These are phyloP conservation scores for Bothrops jararaca DNA, from an alignment of 2,113 vertebrate species.

Conservation along the genomic window DNA sequence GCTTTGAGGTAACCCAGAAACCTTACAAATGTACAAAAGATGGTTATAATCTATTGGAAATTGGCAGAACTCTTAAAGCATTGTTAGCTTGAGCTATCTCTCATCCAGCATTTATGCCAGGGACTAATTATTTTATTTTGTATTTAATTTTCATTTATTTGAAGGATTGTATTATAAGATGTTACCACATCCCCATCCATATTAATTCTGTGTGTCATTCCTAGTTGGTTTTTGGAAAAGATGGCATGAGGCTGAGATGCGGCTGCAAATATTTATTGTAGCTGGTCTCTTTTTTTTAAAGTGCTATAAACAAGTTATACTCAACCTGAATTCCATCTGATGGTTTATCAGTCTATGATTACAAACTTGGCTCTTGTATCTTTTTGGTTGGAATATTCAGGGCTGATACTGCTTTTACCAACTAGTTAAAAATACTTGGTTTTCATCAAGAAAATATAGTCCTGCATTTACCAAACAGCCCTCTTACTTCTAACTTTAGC, in stretches of 20 bases:
- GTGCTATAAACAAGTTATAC: neutral
- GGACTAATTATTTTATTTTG: rapidly evolving
- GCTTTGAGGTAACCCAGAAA: neutral
- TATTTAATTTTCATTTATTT: neutral
- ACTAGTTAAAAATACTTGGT: conserved; percentile 38
- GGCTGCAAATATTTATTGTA: neutral
- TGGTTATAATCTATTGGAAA: neutral
- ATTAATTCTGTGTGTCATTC: rapidly evolving
- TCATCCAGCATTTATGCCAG: neutral
- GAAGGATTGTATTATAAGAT: rapidly evolving
- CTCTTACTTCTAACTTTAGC: neutral
- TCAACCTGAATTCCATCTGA: neutral
- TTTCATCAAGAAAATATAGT: conserved; percentile 3
- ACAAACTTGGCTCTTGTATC: neutral
- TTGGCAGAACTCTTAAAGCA: neutral
- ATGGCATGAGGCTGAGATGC: neutral
- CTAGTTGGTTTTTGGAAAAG: neutral
- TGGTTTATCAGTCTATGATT: rapidly evolving
- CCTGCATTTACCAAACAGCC: neutral
- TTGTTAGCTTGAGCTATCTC: neutral
- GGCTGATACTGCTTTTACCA: neutral
- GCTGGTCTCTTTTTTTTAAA: neutral
- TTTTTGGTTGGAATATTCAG: neutral
- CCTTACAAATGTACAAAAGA: neutral
- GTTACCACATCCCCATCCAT: rapidly evolving